These are phyloP conservation scores for Typhlichthys eigenmanni DNA, from an alignment of 2,797 vertebrate genomes.

Conservation along the genomic window DNA sequence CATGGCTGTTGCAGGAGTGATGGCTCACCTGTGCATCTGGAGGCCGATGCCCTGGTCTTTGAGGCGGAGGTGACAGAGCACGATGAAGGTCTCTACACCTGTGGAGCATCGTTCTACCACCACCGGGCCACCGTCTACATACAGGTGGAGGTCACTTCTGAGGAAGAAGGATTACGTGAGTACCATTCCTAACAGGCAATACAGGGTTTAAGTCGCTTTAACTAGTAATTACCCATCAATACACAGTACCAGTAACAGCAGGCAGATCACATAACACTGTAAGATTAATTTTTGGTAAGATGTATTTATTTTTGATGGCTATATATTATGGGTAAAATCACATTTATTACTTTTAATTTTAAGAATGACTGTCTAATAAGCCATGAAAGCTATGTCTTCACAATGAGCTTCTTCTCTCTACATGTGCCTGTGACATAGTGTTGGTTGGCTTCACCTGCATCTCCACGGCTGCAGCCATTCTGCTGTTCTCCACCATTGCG, in stretches of 20 bases:
- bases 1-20: slow-evolving; percentile 58
- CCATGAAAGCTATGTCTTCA: too few relatives aligned
- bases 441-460: slow-evolving; percentile 49
- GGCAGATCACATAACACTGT: too few relatives aligned
- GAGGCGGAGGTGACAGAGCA: slow-evolving; percentile 34
- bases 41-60: slow-evolving; percentile 59
- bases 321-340: too few relatives aligned
- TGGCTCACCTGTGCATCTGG: slow-evolving; percentile 53
- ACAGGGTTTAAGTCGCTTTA: too few relatives aligned
- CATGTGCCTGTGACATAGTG: slow-evolving; percentile 44
- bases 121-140: slow-evolving; percentile 59
- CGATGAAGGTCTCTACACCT: slow-evolving; percentile 68
- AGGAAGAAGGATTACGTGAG: slow-evolving; percentile 56
- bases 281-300: too few relatives aligned
- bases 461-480: slow-evolving; percentile 50
- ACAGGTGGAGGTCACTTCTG: slow-evolving; percentile 64
- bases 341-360: too few relatives aligned
- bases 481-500: slow-evolving; percentile 41
- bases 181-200: background rate
- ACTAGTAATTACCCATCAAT: too few relatives aligned
- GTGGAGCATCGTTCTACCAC: slow-evolving; percentile 70
- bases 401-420: background rate
- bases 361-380: too few relatives aligned
- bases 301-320: too few relatives aligned
- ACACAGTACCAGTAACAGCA: too few relatives aligned